These are phyloP conservation scores for Cataglyphis cursor DNA, from an alignment of 2,888 invertebrate species.

Conservation along the genomic window DNA sequence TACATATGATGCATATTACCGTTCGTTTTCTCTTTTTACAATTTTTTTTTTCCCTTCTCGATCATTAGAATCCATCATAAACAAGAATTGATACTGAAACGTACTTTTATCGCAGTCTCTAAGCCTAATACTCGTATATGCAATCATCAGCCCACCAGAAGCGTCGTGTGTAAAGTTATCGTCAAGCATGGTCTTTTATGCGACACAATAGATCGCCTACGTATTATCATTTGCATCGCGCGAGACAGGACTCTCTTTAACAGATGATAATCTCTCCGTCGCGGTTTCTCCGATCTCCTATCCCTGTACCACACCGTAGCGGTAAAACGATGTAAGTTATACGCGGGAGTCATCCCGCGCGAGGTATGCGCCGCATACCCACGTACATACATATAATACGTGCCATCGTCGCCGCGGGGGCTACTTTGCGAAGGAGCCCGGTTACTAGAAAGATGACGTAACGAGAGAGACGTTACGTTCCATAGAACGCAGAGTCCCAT, in stretches of 20 bases:
- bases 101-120: conserved; percentile 6
- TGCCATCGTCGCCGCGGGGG: conserved; percentile 49
- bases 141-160: conserved; percentile 22
- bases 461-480: conserved; percentile 74
- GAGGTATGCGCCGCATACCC: conserved; percentile 36
- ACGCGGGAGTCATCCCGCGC: conserved; percentile 13
- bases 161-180: background rate
- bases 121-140: background rate
- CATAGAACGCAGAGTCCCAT: conserved; percentile 40
- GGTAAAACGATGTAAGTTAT: conserved; percentile 41
- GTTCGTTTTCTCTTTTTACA: background rate
- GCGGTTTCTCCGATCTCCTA: conserved; percentile 30
- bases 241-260: conserved; percentile 7
- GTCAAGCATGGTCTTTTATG: conserved; percentile 17
- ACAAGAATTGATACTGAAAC: background rate
- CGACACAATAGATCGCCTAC: conserved; percentile 44
- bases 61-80: background rate
- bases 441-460: conserved; percentile 70
- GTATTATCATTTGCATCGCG: conserved; percentile 47
- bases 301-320: conserved; percentile 12
- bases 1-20: background rate
- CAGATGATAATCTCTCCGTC: conserved; percentile 43
- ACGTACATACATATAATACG: conserved; percentile 39
- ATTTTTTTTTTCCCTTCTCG: background rate
- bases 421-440: conserved; percentile 49